Conservation (phyloP, 2,113 vertebrate genomes). For the Rhinogobius similis region DNA sequence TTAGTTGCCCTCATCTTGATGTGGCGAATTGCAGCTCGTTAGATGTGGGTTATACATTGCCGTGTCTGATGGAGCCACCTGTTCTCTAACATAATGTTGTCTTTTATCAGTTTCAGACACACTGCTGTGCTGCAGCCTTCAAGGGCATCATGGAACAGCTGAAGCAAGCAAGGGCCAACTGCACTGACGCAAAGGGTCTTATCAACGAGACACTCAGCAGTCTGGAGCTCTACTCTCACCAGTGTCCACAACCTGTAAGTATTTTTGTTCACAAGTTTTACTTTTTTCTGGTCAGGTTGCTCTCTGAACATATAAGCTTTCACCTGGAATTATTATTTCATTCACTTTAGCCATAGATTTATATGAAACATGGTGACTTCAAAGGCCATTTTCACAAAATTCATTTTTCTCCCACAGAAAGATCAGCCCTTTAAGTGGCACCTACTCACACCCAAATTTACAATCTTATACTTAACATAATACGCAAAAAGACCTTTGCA, state of each 20-base stretch:
- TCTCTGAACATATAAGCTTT: too few species aligned
- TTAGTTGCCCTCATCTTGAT: constrained; percentile 1
- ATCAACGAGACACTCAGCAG: accelerated
- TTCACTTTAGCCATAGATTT: too few species aligned
- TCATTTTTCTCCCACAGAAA: too few species aligned
- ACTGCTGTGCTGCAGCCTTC: accelerated
- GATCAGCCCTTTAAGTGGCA: too few species aligned
- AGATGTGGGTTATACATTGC: not conserved
- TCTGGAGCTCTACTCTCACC: accelerated
- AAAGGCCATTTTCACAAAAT: too few species aligned
- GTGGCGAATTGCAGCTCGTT: not conserved
- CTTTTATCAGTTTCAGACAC: not conserved
- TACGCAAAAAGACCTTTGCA: too few species aligned
- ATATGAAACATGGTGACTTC: too few species aligned
- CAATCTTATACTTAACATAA: too few species aligned
- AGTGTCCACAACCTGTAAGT: not conserved
- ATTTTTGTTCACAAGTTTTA: not conserved
- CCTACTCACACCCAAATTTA: too few species aligned
- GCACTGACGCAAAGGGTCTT: accelerated
- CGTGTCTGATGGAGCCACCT: not conserved
- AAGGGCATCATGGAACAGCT: accelerated
- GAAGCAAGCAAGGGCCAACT: accelerated
- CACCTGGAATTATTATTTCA: too few species aligned
- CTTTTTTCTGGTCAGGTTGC: too few species aligned
- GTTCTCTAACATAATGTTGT: too few species aligned